phyloP scores from a whole-genome alignment of 2,113 vertebrate genomes.

The Pelobates fuscus region DNA sequence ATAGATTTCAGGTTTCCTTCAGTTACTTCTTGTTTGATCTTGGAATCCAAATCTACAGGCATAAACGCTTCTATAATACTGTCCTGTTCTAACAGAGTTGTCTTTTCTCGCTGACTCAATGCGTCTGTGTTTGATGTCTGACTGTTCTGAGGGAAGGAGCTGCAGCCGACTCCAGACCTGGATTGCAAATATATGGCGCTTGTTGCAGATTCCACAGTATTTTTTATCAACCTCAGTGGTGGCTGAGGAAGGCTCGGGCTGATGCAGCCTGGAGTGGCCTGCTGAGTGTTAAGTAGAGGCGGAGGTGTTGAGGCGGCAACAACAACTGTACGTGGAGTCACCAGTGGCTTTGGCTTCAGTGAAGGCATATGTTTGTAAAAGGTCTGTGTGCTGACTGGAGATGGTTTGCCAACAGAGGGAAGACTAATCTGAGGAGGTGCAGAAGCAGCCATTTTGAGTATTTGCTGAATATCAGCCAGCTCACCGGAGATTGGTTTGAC shows the following conservation, averaged over 20 bases:
- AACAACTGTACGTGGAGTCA: slow-evolving; percentile 83
- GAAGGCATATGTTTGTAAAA: slow-evolving; percentile 86
- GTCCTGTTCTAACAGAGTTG: slow-evolving; percentile 77
- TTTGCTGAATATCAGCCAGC: slow-evolving; percentile 95
- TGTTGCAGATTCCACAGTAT: slow-evolving; percentile 70
- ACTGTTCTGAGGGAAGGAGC: slow-evolving; percentile 56
- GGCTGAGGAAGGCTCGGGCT: slow-evolving; percentile 88
- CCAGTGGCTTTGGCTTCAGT: slow-evolving; percentile 91
- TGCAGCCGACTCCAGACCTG: slow-evolving; percentile 63
- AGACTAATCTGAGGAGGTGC: slow-evolving; percentile 85
- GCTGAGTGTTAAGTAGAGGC: slow-evolving; percentile 86
- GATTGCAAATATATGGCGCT: slow-evolving; percentile 62
- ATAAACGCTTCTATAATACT: slow-evolving; percentile 76
- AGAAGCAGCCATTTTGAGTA: slow-evolving; percentile 87
- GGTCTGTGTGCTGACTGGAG: slow-evolving; percentile 71
- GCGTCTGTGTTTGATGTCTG: slow-evolving; percentile 64
- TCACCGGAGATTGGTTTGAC: slow-evolving; percentile 76
- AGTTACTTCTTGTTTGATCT: slow-evolving; percentile 82
- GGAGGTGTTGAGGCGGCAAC: slow-evolving; percentile 86
- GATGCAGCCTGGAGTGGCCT: slow-evolving; percentile 89
- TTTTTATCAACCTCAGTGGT: slow-evolving; percentile 74
- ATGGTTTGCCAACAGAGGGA: slow-evolving; percentile 83
- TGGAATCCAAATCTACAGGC: slow-evolving; percentile 73
- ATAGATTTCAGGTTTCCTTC: slow-evolving; percentile 79
- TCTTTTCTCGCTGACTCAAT: slow-evolving; percentile 68